These are phyloP conservation scores for Dryocosmus kuriphilus DNA, from an alignment of 2,888 invertebrate species.

Conservation along the genomic window DNA sequence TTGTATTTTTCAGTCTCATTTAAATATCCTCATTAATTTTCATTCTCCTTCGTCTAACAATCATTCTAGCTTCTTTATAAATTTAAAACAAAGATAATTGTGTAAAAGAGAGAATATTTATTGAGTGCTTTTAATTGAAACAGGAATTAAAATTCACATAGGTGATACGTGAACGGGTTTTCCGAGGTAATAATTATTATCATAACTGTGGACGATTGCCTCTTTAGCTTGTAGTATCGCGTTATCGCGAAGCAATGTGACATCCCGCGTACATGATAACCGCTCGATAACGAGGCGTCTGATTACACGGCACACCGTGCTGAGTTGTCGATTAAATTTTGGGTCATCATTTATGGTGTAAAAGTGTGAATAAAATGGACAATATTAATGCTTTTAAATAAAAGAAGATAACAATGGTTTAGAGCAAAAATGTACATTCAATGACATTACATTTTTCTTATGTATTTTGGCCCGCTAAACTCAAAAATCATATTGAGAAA, in stretches of 20 bases:
- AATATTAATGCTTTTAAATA: background rate
- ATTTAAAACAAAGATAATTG: background rate
- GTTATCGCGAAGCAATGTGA: background rate
- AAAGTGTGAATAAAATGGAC: background rate
- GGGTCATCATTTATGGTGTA: background rate
- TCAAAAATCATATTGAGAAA: too few relatives aligned
- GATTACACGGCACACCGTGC: slow-evolving; percentile 4
- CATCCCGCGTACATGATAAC: background rate
- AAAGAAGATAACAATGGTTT: too few relatives aligned
- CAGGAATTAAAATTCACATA: background rate
- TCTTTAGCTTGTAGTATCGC: background rate
- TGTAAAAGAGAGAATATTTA: background rate
- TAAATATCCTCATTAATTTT: background rate
- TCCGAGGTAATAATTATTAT: slow-evolving; percentile 5
- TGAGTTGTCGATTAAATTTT: slow-evolving; percentile 21
- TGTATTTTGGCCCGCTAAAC: too few relatives aligned
- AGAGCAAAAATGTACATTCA: too few relatives aligned
- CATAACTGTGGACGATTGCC: background rate
- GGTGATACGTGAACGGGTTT: background rate
- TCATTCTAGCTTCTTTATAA: background rate
- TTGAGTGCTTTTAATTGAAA: background rate
- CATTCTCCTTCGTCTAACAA: background rate
- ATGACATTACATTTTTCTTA: too few relatives aligned
- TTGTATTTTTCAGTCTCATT: background rate
- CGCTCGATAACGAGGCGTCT: slow-evolving; percentile 28